A percentile compares a stretch with the other conserved stretches of the same genome.
Conservation (phyloP, 1,140 invertebrate genomes). For the Zaprionus davidi region DNA sequence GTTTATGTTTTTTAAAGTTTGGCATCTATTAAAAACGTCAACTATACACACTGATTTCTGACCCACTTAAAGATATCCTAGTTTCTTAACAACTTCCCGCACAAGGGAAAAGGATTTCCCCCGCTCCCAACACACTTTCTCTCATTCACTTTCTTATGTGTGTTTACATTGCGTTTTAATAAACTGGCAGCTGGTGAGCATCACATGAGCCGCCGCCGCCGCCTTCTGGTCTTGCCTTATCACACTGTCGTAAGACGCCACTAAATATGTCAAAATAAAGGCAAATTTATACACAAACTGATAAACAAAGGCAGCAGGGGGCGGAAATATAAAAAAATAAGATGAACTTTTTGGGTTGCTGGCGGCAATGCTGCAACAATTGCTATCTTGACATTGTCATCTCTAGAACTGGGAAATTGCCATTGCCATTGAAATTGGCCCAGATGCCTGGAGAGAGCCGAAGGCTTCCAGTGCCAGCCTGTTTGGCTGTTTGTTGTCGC, state of each 20-base stretch:
- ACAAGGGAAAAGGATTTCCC: background rate
- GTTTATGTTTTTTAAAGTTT: too few relatives aligned
- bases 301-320: conserved; percentile 50
- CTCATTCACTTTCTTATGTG: conserved; percentile 44
- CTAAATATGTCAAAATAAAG: conserved; percentile 80
- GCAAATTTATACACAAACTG: conserved; percentile 80
- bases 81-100: too few relatives aligned
- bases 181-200: conserved; percentile 45
- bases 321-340: conserved; percentile 33
- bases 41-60: background rate
- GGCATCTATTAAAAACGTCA: too few relatives aligned
- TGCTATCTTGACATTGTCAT: conserved; percentile 76
- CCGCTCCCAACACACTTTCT: conserved; percentile 20
- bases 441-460: background rate
- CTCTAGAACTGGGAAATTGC: conserved; percentile 74
- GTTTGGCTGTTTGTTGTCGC: conserved; percentile 24
- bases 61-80: too few relatives aligned
- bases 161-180: conserved; percentile 64
- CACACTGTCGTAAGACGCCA: conserved; percentile 50
- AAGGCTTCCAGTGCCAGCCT: background rate
- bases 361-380: conserved; percentile 69
- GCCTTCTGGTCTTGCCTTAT: conserved; percentile 39
- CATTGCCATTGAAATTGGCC: conserved; percentile 37
- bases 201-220: conserved; percentile 36
- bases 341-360: conserved; percentile 39